Evolutionary conservation across 92 coral and sea anemone species (phyloP), one percentile per base, ranked within the genome.

Genomic region (Zoanthus gigantus): DNA sequence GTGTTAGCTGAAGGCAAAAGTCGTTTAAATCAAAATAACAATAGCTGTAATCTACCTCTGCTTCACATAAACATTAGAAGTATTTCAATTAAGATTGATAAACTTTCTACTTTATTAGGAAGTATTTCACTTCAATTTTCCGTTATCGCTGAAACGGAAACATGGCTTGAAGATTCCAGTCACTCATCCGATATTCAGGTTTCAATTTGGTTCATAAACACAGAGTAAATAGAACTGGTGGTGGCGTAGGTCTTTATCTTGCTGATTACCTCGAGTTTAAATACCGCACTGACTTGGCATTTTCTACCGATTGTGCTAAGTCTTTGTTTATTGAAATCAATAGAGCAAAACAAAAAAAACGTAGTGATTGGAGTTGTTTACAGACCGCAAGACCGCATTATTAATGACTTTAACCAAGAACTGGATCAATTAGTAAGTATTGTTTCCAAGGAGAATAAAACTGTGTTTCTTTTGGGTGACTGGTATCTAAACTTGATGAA

Each of bases 281-380:
- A 83, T 28, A 60, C 68, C 0, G 68, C 17, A 60, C 13, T 8
- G 68, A 56, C 79, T 42, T 65, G 23, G 23, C 23, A 0, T 23
- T 23, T 23, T 23, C 23, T 23, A 23, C 23, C 23, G 23, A 23
- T 23, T 23, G 23, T 23, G 23, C 23, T 23, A 0, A 23, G 23
- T 23, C 23, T 23, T 23, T 23, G 23, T 23, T 23, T 23, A 23
- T 23, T 23, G 23, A 23, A 23, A 23, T 23, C 23, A 23, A 23
- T 23, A 23, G 23, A 23, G 23, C 23, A 23, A 23, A 23, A 23
- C 23, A 23, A 23, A 0, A 23, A 81, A 83, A 90, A 90, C 89
- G 67, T 75, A 44, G 66, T 90, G 65, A 71, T 77, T 78, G 94
- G 91, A n/a, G 42, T 83, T 29, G 85, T 84, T 56, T 91, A 88